Percentiles rank a stretch among this genome's conserved stretches.
Evolutionary conservation across 2,888 invertebrate species (phyloP).

Genomic region (Phyllotreta striolata): DNA sequence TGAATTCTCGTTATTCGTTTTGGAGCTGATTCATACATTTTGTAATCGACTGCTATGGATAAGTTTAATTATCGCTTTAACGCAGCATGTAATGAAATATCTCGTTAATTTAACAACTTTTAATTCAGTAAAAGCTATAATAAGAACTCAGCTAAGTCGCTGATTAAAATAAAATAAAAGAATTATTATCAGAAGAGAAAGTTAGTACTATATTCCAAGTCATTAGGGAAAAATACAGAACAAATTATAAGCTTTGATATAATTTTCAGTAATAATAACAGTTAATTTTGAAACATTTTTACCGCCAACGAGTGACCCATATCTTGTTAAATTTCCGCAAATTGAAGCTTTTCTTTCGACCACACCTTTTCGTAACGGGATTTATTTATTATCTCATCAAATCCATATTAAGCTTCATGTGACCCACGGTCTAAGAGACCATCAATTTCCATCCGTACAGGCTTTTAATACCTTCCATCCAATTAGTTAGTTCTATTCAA

Average conservation of each 20-base stretch:
- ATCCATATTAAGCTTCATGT: constrained; percentile 5
- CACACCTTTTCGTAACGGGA: constrained; percentile 8
- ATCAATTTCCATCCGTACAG: not conserved
- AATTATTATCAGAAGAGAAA: constrained; percentile 39
- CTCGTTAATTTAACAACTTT: no score
- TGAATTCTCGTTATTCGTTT: constrained; percentile 10
- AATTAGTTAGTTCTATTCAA: constrained; percentile 2
- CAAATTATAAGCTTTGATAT: no score
- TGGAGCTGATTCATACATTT: constrained; percentile 7
- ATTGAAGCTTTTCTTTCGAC: not conserved
- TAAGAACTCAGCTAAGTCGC: no score
- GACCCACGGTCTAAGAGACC: constrained; percentile 4
- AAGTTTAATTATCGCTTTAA: no score
- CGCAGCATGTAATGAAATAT: no score
- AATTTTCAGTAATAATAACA: no score
- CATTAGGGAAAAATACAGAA: no score
- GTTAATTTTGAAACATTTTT: no score
- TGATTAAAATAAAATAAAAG: constrained; percentile 17
- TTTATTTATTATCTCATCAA: not conserved
- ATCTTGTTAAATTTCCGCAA: no score
- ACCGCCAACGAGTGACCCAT: no score
- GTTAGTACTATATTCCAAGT: not conserved
- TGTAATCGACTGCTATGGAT: not conserved
- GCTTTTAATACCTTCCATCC: constrained; percentile 1
- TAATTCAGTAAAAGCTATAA: no score